Conservation (phyloP, 1,140 invertebrate genomes). For the Whitmania pigra region DNA sequence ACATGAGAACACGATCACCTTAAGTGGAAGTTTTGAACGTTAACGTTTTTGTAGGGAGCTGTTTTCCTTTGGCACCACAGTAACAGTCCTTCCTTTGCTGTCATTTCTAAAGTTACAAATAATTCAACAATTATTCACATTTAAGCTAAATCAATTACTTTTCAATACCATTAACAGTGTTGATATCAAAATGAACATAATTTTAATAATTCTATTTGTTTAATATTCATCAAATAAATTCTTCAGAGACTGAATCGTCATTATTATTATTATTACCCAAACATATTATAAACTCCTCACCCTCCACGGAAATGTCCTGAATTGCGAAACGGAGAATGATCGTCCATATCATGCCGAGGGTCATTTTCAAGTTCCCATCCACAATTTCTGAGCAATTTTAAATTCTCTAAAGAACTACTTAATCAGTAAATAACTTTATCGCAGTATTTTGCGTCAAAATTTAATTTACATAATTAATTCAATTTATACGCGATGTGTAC, state of each 20-base stretch:
- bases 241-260: not conserved
- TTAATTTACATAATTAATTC: too few species aligned
- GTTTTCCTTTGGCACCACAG: conserved; percentile 99
- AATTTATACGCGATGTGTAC: too few species aligned
- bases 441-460: not conserved
- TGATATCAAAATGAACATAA: too few species aligned
- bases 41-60: conserved; percentile 98
- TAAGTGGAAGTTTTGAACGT: conserved; percentile 99
- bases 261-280: not conserved
- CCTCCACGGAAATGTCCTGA: conserved; percentile 96
- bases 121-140: too few species aligned
- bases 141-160: too few species aligned
- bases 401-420: not conserved
- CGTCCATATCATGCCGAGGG: conserved; percentile 99
- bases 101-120: conserved; percentile 62
- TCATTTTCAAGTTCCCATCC: conserved; percentile 99
- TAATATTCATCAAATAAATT: not conserved
- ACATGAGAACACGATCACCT: conserved; percentile 39
- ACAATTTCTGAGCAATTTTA: conserved; percentile 69
- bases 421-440: not conserved
- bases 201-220: too few species aligned
- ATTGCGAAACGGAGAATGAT: conserved; percentile 98
- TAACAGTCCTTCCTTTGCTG: conserved; percentile 94
- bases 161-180: too few species aligned
- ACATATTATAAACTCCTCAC: conserved; percentile 29